Evolutionary conservation across 1,140 invertebrate species (phyloP), one percentile per base, ranked within the genome.

Genomic region (Zaprionus vittiger): DNA sequence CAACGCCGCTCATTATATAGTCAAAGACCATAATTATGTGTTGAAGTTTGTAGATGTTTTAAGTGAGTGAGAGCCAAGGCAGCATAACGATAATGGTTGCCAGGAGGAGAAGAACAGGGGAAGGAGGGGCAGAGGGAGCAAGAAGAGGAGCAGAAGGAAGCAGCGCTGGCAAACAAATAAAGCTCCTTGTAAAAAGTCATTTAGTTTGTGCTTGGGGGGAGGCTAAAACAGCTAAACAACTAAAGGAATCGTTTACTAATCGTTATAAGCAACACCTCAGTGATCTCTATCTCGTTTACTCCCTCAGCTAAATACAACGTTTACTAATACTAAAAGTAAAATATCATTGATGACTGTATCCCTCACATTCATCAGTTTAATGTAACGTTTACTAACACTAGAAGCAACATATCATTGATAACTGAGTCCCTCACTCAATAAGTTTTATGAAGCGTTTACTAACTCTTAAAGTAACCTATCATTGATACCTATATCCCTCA

Each of bases 21-120:
- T 91, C 85, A 90, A 90, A 90, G 85, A 90, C 85, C 86, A 90
- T 90, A 90, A 90, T 90, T 90, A 90, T 91, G 85, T 90, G 86
- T 83, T 90, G 85, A 90, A 90, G 86, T 91, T 89, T 83, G 73
- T 87, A 87, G 82, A 82, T 77, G 73, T 75, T 79, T 79, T 68
- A 87, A 79, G 73, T 71, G 66, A 72, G 70, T 60, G 68, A 76
- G 68, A 69, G 61, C 63, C 24, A 24, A 49, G 56, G 67, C 26
- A 73, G 34, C 62, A 63, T 68, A 71, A 73, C 55, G 57, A 76
- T 67, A 73, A 72, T 67, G 59, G 59, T 64, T 38, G 20, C 41
- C 37, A 57, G 31, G 20, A 41, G 34, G 20, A 26, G 11, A 3
- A 73, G 67, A 56, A 12, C 14, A 6, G 22, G 4, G 41, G 56